Conservation (phyloP, 1,140 invertebrate species). For the Phymorhynchus buccinoides region DNA sequence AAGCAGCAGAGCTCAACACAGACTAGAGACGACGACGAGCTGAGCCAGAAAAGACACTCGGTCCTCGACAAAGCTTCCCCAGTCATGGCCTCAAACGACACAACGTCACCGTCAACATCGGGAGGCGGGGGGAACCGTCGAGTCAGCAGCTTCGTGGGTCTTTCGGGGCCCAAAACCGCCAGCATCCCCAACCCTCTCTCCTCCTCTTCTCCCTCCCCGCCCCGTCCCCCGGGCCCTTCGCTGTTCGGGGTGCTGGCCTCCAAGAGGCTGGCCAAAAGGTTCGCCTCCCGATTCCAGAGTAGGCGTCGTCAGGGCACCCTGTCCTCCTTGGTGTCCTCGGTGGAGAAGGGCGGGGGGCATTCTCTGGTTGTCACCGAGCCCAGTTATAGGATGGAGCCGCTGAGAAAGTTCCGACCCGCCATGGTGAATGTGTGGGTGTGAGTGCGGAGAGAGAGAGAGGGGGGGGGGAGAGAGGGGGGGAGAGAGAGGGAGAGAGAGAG, state of each 20-base stretch:
- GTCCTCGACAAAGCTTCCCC: no score
- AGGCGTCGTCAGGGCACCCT: background rate
- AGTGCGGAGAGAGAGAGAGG: no score
- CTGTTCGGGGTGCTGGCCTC: background rate
- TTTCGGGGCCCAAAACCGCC: background rate
- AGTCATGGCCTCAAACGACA: no score
- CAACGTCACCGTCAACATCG: no score
- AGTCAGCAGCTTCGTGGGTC: background rate
- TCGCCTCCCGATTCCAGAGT: background rate
- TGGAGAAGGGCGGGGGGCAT: no score
- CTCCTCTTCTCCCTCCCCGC: background rate
- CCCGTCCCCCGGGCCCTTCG: background rate
- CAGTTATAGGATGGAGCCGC: background rate
- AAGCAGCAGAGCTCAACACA: no score
- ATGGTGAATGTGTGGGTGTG: background rate
- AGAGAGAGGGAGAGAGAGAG: no score
- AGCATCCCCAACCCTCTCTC: background rate
- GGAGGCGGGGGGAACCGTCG: background rate
- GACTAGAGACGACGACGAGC: no score
- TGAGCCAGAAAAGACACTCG: no score
- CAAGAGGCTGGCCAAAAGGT: background rate
- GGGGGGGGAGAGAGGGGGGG: no score
- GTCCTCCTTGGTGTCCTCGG: no score
- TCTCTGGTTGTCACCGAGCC: background rate
- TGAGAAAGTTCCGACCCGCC: background rate